Conservation (phyloP, 2,888 invertebrate species). For the Drosophila paranaensis region DNA sequence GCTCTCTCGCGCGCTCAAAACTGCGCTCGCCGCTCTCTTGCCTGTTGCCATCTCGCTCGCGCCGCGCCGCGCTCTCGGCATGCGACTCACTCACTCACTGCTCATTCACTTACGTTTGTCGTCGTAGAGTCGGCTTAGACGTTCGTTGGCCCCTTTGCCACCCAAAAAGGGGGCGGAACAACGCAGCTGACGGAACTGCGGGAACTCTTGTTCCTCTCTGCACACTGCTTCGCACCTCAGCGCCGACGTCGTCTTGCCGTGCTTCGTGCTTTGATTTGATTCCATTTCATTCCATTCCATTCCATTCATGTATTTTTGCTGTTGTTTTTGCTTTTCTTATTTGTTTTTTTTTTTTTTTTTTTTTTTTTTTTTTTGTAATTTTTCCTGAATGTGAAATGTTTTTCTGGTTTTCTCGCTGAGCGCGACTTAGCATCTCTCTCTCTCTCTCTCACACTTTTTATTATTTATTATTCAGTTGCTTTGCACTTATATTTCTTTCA, state of each 20-base stretch:
- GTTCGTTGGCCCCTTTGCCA: slow-evolving; percentile 73
- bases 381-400: slow-evolving; percentile 66
- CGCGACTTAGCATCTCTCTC: slow-evolving; percentile 41
- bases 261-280: slow-evolving; percentile 41
- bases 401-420: slow-evolving; percentile 53
- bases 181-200: slow-evolving; percentile 29
- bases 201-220: slow-evolving; percentile 36
- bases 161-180: slow-evolving; percentile 39
- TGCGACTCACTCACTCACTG: slow-evolving; percentile 19
- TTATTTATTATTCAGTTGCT: slow-evolving; percentile 40
- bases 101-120: slow-evolving; percentile 44
- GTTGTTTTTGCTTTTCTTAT: slow-evolving; percentile 30
- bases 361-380: slow-evolving; percentile 40
- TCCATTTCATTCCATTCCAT: slow-evolving; percentile 58
- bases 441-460: slow-evolving; percentile 7
- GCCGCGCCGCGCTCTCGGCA: slow-evolving; percentile 16
- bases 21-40: slow-evolving; percentile 17
- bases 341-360: slow-evolving; percentile 36
- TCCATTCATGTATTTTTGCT: slow-evolving; percentile 53
- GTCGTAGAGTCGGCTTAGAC: slow-evolving; percentile 62
- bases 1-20: slow-evolving; percentile 25
- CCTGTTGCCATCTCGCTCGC: slow-evolving; percentile 11
- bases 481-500: slow-evolving; percentile 26
- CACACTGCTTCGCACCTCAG: slow-evolving; percentile 17
- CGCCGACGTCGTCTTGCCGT: slow-evolving; percentile 1